phyloP scores from a whole-genome alignment of 2,797 vertebrate species.

The Brachymystax lenok region DNA sequence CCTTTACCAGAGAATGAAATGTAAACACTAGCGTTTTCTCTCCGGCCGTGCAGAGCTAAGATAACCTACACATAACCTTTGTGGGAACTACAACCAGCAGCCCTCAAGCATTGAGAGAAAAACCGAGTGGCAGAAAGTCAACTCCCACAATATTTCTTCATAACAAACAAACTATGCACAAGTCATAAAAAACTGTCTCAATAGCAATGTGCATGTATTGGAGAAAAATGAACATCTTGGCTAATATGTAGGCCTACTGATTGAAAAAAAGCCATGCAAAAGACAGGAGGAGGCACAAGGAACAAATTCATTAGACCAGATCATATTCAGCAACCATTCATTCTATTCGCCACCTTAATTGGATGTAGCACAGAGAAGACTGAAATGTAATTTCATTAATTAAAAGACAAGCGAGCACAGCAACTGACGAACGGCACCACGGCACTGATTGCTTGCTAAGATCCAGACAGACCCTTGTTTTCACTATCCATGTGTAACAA shows the following conservation, averaged over 20 bases:
- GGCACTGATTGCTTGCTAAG: slow-evolving; percentile 38
- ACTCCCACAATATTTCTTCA: slow-evolving; percentile 48
- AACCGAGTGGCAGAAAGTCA: slow-evolving; percentile 25
- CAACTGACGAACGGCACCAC: slow-evolving; percentile 51
- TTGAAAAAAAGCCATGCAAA: slow-evolving; percentile 56
- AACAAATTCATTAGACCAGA: slow-evolving; percentile 75
- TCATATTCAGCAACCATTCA: slow-evolving; percentile 76
- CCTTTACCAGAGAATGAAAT: slow-evolving; percentile 64
- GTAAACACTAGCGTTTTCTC: slow-evolving; percentile 61
- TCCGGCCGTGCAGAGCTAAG: slow-evolving; percentile 61
- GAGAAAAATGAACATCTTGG: slow-evolving; percentile 38
- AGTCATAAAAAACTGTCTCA: slow-evolving; percentile 43
- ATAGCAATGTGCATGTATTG: slow-evolving; percentile 43
- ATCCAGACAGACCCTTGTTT: slow-evolving; percentile 37
- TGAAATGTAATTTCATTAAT: slow-evolving; percentile 73
- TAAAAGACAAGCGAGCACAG: slow-evolving; percentile 69
- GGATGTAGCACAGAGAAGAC: slow-evolving; percentile 67
- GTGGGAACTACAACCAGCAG: slow-evolving; percentile 65
- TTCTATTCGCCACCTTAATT: slow-evolving; percentile 75
- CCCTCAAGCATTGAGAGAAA: slow-evolving; percentile 68
- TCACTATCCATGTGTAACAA: slow-evolving; percentile 56
- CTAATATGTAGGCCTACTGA: slow-evolving; percentile 57
- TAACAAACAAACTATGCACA: slow-evolving; percentile 39
- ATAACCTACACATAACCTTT: slow-evolving; percentile 68
- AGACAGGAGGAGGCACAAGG: slow-evolving; percentile 52